A percentile compares a stretch with the other conserved stretches of the same genome.
Evolutionary conservation across 2,113 vertebrate species (phyloP).

Genomic region (Pantherophis guttatus): DNA sequence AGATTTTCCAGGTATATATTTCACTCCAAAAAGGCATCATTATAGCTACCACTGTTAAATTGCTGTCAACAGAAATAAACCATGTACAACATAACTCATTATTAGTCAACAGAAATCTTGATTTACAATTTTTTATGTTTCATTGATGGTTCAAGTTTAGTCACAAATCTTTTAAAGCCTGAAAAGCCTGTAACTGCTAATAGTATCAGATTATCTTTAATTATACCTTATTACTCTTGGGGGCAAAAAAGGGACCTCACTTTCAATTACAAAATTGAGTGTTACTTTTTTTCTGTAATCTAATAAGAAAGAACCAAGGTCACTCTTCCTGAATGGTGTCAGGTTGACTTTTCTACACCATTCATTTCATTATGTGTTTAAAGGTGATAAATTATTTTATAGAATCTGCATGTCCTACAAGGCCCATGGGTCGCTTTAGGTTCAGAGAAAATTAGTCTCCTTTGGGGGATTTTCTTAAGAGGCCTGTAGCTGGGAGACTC

Average conservation of each 20-base stretch:
- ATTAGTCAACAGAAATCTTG: neutral
- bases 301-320: neutral
- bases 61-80: conserved; percentile 63
- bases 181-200: neutral
- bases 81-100: neutral
- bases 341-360: neutral
- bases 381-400: neutral
- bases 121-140: neutral
- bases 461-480: neutral
- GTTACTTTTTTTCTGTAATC: neutral
- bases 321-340: neutral
- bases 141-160: neutral
- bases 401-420: neutral
- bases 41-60: conserved; percentile 40
- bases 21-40: conserved; percentile 31
- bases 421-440: neutral
- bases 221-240: neutral
- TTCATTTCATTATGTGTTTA: neutral
- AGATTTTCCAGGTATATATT: conserved; percentile 27
- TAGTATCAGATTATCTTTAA: neutral
- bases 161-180: neutral
- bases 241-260: neutral
- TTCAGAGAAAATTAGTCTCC: neutral
- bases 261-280: neutral
- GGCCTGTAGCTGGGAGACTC: neutral